Evolutionary conservation across 2,113 vertebrate genomes (phyloP).

Genomic region (Nansenia antarctica): DNA sequence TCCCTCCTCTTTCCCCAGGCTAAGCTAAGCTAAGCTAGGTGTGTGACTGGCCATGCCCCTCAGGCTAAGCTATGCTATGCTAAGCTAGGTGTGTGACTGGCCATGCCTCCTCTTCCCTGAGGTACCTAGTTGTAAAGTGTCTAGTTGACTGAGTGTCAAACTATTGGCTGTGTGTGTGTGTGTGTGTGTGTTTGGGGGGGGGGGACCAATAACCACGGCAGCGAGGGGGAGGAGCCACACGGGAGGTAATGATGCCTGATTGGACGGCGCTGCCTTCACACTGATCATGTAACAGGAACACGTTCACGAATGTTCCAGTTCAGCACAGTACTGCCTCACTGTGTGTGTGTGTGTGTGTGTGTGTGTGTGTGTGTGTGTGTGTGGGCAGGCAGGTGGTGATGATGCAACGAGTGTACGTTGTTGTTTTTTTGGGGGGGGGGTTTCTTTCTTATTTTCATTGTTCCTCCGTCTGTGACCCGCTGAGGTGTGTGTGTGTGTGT

Average conservation of each 20-base stretch:
- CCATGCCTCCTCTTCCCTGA: background rate
- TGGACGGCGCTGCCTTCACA: slow-evolving; percentile 23
- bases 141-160: background rate
- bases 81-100: background rate
- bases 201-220: background rate
- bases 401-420: slow-evolving; percentile 15
- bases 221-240: slow-evolving; percentile 11
- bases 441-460: slow-evolving; percentile 11
- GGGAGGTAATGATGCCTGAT: slow-evolving; percentile 25
- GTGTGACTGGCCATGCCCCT: too few species aligned
- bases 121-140: background rate
- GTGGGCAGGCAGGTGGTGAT: slow-evolving; percentile 21
- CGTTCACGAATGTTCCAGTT: slow-evolving; percentile 23
- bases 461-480: background rate
- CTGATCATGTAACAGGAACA: slow-evolving; percentile 31
- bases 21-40: too few species aligned
- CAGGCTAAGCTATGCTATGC: too few species aligned
- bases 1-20: too few species aligned
- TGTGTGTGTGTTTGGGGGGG: background rate
- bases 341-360: slow-evolving; percentile 21
- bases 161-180: background rate
- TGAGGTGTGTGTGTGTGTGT: background rate
- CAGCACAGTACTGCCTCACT: slow-evolving; percentile 21
- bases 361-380: slow-evolving; percentile 11
- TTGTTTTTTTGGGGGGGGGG: background rate